Evolutionary conservation across 2,888 invertebrate genomes (phyloP), one percentile per base, ranked within the genome.

Genomic region (Nematopogon swammerdamellus): DNA sequence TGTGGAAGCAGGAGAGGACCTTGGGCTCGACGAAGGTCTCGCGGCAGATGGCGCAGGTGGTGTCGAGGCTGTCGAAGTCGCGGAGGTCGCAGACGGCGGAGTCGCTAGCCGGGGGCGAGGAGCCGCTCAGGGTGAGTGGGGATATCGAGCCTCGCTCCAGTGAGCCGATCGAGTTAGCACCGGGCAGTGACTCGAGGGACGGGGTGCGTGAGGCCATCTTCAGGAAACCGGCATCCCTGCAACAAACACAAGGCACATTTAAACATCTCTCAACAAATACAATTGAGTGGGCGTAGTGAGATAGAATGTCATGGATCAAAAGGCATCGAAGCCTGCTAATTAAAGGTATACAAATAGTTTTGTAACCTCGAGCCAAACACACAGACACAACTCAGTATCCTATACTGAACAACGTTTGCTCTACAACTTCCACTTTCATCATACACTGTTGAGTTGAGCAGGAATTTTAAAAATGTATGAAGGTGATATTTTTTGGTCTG

Each of bases 201-300:
- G 92, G 92, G 82, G 93, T 92, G 77, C 85, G 85, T 81, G 93
- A 92, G 85, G 92, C 93, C 93, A 93, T 92, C 86, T 90, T 91
- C 88, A 89, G 82, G 88, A 87, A 86, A 87, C 88, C 88, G 85
- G 88, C 89, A 89, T 89, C 88, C 88, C 89, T 89, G 85, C 36
- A 85, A 86, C 74, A 79, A 79, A 58, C 65, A 63, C 70, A 63
- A 62, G 52, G 57, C 48, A 53, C 50, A 49, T 55, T 58, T 51
- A 54, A 58, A 42, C 19, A 44, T 16, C 14, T 42, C 45, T 14
- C 25, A 46, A 19, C 19, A 30, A 11, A 46, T 25, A 49, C 19
- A 48, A 46, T 25, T 25, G 10, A 25, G 25, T 25, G 10, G 4
- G 4, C 4, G 18, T 43, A 43, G 43, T 43, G 4, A n/a, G n/a